These are phyloP conservation scores for human (Homo sapiens) DNA, from an alignment of 2,113 vertebrate species.

Conservation along the genomic window GRCh38 chr6:98516501-98517000, in stretches of 20 bases:
- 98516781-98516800: constrained; percentile 70
- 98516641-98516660: constrained; percentile 70
- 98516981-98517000: constrained; percentile 94
- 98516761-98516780: constrained; percentile 59
- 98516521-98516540: constrained; percentile 65
- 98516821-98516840: constrained; percentile 7
- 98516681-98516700: constrained; percentile 69
- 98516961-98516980: constrained; percentile 92
- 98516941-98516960: constrained; percentile 85
- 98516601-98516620: constrained; percentile 80
- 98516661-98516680: constrained; percentile 68
- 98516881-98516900: constrained; percentile 77
- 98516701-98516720: constrained; percentile 64
- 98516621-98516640: constrained; percentile 73
- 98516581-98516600: constrained; percentile 78
- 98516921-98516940: constrained; percentile 79
- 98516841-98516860: constrained; percentile 66
- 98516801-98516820: constrained; percentile 73
- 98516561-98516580: constrained; percentile 76
- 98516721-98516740: constrained; percentile 42
- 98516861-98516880: constrained; percentile 69
- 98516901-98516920: constrained; percentile 82
- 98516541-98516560: constrained; percentile 78
- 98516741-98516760: constrained; percentile 47
- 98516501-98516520: constrained; percentile 72